Conservation (phyloP, 2,888 invertebrate genomes). For the Scaptomyza caliginosa region DNA sequence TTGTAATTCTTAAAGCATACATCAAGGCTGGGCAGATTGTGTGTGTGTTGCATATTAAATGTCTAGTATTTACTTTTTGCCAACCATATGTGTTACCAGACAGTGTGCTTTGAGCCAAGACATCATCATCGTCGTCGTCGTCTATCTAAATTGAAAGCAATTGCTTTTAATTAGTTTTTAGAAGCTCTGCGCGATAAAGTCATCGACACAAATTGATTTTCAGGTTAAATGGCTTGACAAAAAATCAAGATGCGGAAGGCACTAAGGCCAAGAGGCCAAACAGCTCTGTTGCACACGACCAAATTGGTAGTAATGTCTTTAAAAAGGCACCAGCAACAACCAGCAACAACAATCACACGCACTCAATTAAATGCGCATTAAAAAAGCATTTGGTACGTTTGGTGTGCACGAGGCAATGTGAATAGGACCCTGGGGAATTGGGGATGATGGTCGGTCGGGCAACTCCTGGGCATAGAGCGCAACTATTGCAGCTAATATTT, state of each 20-base stretch:
- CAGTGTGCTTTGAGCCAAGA: neutral
- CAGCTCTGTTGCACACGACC: constrained; percentile 22
- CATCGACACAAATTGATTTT: constrained; percentile 68
- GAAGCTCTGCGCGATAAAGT: constrained; percentile 57
- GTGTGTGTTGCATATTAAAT: constrained; percentile 50
- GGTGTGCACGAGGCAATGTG: neutral
- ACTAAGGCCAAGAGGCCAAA: constrained; percentile 11
- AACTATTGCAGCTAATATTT: constrained; percentile 46
- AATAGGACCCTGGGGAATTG: constrained; percentile 13
- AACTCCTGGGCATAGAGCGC: constrained; percentile 9
- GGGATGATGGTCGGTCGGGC: neutral
- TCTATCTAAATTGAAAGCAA: constrained; percentile 37
- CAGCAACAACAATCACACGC: constrained; percentile 56
- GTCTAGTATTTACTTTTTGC: neutral
- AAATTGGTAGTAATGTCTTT: constrained; percentile 39
- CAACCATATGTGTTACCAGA: neutral
- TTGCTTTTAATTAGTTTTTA: constrained; percentile 66
- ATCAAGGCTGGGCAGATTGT: constrained; percentile 20
- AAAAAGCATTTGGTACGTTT: constrained; percentile 63
- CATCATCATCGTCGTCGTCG: neutral
- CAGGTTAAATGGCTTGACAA: constrained; percentile 73
- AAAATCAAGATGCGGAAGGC: constrained; percentile 26
- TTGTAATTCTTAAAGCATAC: constrained; percentile 54
- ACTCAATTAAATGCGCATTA: constrained; percentile 77
- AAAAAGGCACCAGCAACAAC: constrained; percentile 37